Percentiles rank a stretch among this genome's conserved stretches.
Evolutionary conservation across 2,113 vertebrate species (phyloP).

Genomic region (Helogale parvula): DNA sequence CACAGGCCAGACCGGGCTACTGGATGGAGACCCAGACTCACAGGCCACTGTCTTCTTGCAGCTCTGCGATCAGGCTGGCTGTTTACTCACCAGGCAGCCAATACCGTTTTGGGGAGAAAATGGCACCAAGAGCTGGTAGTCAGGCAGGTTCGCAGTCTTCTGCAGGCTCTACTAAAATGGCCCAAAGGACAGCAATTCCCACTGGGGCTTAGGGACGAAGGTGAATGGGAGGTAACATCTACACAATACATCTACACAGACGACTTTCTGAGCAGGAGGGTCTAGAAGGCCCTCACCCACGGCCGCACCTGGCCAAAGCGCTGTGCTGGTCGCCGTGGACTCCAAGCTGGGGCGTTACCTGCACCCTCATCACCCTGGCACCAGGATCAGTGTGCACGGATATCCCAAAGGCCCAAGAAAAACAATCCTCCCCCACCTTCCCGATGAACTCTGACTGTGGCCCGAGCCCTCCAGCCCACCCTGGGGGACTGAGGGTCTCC

Average conservation of each 20-base stretch:
- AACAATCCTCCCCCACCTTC: background rate
- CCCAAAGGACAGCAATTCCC: background rate
- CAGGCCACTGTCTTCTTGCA: no score
- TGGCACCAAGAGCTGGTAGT: background rate
- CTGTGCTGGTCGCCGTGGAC: background rate
- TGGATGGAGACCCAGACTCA: background rate
- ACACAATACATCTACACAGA: background rate
- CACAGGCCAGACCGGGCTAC: background rate
- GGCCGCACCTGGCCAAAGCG: background rate
- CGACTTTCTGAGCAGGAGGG: background rate
- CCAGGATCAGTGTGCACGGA: background rate
- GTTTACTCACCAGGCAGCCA: background rate
- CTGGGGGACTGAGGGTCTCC: background rate
- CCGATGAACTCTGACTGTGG: background rate
- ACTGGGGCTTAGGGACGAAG: background rate
- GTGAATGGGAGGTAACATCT: background rate
- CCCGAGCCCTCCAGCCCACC: no score
- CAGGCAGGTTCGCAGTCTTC: background rate
- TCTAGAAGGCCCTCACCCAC: background rate
- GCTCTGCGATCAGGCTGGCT: background rate
- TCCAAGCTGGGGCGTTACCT: background rate
- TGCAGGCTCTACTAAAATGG: background rate
- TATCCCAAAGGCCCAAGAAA: background rate
- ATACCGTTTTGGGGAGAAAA: background rate
- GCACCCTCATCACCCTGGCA: background rate